A percentile compares a stretch with the other conserved stretches of the same genome.
phyloP scores from a whole-genome alignment of 2,888 invertebrate species.

The Apocheima hispidaria region DNA sequence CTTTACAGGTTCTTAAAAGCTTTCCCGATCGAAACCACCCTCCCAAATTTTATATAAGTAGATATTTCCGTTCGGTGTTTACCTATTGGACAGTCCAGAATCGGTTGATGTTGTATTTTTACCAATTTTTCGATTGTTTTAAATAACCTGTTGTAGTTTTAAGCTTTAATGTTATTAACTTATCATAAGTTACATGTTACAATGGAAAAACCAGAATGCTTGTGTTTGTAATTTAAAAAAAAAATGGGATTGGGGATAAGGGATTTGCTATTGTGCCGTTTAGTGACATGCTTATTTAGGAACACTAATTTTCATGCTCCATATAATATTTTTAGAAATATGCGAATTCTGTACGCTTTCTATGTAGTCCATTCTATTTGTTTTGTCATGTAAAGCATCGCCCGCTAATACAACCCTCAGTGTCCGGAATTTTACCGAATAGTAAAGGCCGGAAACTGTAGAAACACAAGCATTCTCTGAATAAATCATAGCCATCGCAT shows the following conservation, averaged over 20 bases:
- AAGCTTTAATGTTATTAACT: conserved; percentile 70
- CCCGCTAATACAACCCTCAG: conserved; percentile 24
- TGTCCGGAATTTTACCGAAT: conserved; percentile 16
- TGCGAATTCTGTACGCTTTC: conserved; percentile 43
- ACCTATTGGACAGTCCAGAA: conserved; percentile 16
- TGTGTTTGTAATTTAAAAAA: conserved; percentile 53
- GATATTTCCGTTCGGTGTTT: conserved; percentile 24
- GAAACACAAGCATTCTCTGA: conserved; percentile 61
- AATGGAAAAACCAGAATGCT: conserved; percentile 55
- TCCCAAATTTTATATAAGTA: conserved; percentile 17
- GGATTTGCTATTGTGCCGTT: conserved; percentile 36
- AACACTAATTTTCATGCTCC: conserved; percentile 51
- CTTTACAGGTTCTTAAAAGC: conserved; percentile 52
- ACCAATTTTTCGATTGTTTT: conserved; percentile 31
- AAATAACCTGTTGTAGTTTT: conserved; percentile 43
- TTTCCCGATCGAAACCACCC: conserved; percentile 37
- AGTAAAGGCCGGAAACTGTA: conserved; percentile 16
- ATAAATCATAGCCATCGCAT: conserved; percentile 68
- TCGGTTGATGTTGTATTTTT: conserved; percentile 35
- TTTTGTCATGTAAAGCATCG: conserved; percentile 30
- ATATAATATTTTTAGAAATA: conserved; percentile 47
- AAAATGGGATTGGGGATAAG: conserved; percentile 29
- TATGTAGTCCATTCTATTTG: conserved; percentile 31
- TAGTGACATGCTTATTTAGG: conserved; percentile 43
- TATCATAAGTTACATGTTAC: conserved; percentile 55